Percentiles rank a stretch among this genome's conserved stretches.
Evolutionary conservation across 2,113 vertebrate genomes (phyloP).

Genomic region (Mixornis gularis): DNA sequence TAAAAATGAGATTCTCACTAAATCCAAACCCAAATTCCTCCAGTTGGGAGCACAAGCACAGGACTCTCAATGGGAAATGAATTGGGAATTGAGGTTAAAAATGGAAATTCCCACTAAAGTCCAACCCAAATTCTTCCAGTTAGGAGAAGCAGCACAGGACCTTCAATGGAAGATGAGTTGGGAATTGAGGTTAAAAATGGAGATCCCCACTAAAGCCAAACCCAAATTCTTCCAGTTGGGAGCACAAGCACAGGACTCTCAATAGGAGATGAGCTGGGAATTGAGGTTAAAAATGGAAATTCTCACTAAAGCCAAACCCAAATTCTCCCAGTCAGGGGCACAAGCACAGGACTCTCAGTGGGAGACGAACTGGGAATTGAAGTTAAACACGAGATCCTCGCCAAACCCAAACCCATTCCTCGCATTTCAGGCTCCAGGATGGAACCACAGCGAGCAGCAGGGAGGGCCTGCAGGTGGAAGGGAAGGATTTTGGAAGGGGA

Average conservation of each 20-base stretch:
- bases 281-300: not conserved
- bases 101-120: not conserved
- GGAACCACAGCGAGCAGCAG: rapidly evolving
- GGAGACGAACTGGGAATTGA: not conserved
- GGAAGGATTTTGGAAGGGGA: not conserved
- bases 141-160: too few species aligned
- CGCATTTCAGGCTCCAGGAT: not conserved
- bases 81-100: not conserved
- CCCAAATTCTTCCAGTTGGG: not conserved
- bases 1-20: too few species aligned
- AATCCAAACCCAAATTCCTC: not conserved
- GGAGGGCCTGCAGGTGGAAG: rapidly evolving
- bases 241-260: not conserved
- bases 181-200: not conserved
- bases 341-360: too few species aligned
- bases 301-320: not conserved
- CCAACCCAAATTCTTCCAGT: not conserved
- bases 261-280: not conserved
- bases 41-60: not conserved
- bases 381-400: not conserved
- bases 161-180: too few species aligned
- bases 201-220: not conserved
- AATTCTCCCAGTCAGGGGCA: not conserved
- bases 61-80: too few species aligned
- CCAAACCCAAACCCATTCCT: not conserved